These are phyloP conservation scores for Myripristis murdjan DNA, from an alignment of 2,797 vertebrate genomes.

Conservation along the genomic window DNA sequence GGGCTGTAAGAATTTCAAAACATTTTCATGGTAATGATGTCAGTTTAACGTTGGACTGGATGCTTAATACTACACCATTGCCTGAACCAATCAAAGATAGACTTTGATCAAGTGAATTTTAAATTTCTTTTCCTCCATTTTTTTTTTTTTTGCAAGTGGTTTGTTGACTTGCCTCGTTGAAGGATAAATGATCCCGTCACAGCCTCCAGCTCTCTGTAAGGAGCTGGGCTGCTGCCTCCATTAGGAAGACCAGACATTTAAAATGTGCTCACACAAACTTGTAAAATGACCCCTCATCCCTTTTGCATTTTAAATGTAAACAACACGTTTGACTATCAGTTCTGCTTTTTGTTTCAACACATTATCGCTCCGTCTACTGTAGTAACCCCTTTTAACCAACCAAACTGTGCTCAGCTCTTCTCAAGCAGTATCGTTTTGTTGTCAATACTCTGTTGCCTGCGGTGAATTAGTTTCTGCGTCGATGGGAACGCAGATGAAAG, in stretches of 20 bases:
- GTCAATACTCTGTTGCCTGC: not conserved
- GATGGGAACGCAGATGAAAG: slow-evolving; percentile 23
- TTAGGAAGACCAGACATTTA: too few species aligned
- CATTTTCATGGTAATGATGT: not conserved
- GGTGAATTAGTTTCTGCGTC: slow-evolving; percentile 6
- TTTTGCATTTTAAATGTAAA: slow-evolving; percentile 12
- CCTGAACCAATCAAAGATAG: not conserved
- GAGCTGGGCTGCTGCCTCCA: too few species aligned
- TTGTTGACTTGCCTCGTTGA: too few species aligned
- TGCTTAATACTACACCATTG: not conserved
- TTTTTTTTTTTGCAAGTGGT: too few species aligned
- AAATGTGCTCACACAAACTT: too few species aligned
- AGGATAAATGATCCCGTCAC: too few species aligned
- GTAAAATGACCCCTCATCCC: too few species aligned
- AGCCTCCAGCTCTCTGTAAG: too few species aligned
- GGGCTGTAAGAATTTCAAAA: not conserved
- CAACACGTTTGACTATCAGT: slow-evolving; percentile 7
- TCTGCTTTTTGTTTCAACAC: too few species aligned
- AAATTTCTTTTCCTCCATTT: not conserved
- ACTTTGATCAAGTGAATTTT: not conserved
- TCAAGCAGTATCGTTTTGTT: slow-evolving; percentile 21
- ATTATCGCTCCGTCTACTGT: not conserved
- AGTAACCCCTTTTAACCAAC: not conserved
- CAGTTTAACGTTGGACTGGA: not conserved
- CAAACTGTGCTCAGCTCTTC: not conserved